Base-by-base conservation (phyloP, 2,113 vertebrate species). In the Gobio gobio region DNA sequence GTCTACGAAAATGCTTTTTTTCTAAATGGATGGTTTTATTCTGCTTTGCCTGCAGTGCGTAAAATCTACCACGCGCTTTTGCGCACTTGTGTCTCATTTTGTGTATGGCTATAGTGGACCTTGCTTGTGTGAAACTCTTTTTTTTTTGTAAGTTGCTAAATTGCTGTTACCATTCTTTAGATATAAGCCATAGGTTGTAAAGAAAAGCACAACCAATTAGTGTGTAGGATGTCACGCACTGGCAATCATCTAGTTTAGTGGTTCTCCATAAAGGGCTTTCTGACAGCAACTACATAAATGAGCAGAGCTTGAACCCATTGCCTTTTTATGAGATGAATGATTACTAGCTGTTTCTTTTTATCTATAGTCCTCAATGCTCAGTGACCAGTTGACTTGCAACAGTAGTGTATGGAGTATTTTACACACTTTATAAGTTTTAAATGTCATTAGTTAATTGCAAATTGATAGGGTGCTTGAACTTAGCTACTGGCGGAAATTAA, bases 401-500 rank as follows among this genome's bases (percentile, higher is more conserved):
- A 29, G 5, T 14, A n/a, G 54, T 6, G 58, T 36, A 14, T 78
- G 7, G 43, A 63, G 14, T 63, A 24, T 47, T 45, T 9, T 3
- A 1, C 4, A 79, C 58, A 26, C 16, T 20, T 18, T n/a, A 43
- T 16, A n/a, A 40, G 36, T 13, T 51, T 54, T 83, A 59, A 86
- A 29, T 45, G 24, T 4, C 43, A 54, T 79, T 87, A 83, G 82
- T 54, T 78, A 68, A 86, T 78, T 59, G 54, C 66, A 70, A 20
- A 1, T 1, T 45, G 20, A 61, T 47, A 47, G 6, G 5, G 16
- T 45, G 18, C 66, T 33, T 63, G 45, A 54, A 68, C 33, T 14
- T n/a, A 13, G 22, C 22, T 24, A 2, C 22, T n/a, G 12, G 43
- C 40, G 6, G 4, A 16, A 22, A 73, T 75, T 14, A 3, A 61